Percentiles rank a stretch among this genome's conserved stretches.
Evolutionary conservation across 2,113 vertebrate species (phyloP).

Genomic region (Callocephalon fimbriatum): DNA sequence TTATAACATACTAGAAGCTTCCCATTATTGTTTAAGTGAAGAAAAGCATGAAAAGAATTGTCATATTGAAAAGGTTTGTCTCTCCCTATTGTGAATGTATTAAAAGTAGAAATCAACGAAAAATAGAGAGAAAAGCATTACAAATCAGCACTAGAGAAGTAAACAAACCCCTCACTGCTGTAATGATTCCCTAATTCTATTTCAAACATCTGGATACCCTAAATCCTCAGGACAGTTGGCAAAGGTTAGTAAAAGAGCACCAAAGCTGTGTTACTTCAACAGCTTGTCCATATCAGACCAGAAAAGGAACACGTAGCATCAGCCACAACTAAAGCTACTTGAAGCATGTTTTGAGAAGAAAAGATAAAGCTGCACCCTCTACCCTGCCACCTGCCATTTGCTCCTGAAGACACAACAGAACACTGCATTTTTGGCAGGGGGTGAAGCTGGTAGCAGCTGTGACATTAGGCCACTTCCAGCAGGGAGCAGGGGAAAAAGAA

Average conservation of each 20-base stretch:
- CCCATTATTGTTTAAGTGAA: neutral
- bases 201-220: neutral
- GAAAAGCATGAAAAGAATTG: neutral
- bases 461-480: neutral
- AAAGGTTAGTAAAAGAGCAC: neutral
- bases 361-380: neutral
- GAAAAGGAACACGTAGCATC: fast-evolving
- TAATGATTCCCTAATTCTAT: neutral
- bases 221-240: neutral
- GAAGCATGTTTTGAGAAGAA: neutral
- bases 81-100: neutral
- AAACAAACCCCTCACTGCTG: neutral
- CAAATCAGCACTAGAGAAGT: neutral
- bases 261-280: neutral
- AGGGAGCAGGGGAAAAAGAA: neutral
- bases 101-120: neutral
- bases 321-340: neutral
- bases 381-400: neutral
- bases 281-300: neutral
- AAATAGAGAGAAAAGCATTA: neutral
- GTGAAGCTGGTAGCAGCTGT: neutral
- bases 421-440: neutral
- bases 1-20: neutral
- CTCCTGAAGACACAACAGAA: neutral
- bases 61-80: neutral